Evolutionary conservation across 1,140 invertebrate species (phyloP), one percentile per base, ranked within the genome.

Genomic region (Doryteuthis pealeii): DNA sequence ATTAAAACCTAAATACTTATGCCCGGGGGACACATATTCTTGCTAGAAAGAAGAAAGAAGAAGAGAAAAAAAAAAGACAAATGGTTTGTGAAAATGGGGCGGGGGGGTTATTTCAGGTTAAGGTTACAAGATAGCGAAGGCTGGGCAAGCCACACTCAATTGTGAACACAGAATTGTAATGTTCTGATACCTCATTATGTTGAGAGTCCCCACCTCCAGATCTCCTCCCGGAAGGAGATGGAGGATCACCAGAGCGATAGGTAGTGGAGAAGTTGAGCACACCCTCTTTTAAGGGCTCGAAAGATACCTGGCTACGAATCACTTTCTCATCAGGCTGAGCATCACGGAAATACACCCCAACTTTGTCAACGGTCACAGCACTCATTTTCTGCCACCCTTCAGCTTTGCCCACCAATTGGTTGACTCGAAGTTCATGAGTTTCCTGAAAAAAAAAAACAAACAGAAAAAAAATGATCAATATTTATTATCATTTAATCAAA

Each of bases 361-460:
- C 96, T 88, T 94, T 93, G 88, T 99, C 97, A 1, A 99, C 93
- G 2, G 95, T 95, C 1, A 99, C 93, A 22, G 97, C 95, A 72
- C 95, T 91, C 49, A 93, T 89, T 70, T 92, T 91, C 74, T 84
- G 78, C 96, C 96, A 99, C 14, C 96, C 96, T 78, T 96, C 94
- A 28, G 99, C 92, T 73, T 93, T 90, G 15, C 99, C 93, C 22
- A 92, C 90, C 58, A 99, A 91, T 86, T 97, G 95, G 89, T 98
- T 96, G 79, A 93, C 91, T 82, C 90, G 89, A 58, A 93, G 88
- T 74, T 93, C 92, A 86, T 96, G 94, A 0, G 94, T 94, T 83
- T 95, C 92, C 79, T 93, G 90, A 12, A 81, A 74, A 28, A 72
- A 70, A 70, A 58, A 76, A 22, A 73, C 28, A 76, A 22, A 73